Conservation (phyloP, 2,797 vertebrate species). For the Rhinella marina region DNA sequence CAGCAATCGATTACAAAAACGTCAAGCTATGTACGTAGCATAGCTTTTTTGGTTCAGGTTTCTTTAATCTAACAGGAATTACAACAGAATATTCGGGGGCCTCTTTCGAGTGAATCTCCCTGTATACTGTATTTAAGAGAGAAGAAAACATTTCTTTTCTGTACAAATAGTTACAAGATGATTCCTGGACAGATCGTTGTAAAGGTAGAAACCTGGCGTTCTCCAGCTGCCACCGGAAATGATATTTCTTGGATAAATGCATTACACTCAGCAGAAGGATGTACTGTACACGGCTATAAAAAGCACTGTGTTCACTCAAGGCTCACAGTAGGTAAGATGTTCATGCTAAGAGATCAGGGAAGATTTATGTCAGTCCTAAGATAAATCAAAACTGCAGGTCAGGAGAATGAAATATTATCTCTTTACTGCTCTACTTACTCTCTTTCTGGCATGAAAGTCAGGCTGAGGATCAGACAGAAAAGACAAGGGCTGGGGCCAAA, state of each 20-base stretch:
- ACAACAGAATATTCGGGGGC: too few relatives aligned
- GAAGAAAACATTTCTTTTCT: background rate
- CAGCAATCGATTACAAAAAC: too few relatives aligned
- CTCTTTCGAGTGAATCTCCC: too few relatives aligned
- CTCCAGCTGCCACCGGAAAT: constrained; percentile 41
- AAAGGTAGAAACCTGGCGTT: constrained; percentile 1
- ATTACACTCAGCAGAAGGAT: constrained; percentile 14
- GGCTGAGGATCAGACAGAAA: too few relatives aligned
- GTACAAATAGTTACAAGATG: background rate
- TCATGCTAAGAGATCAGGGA: background rate
- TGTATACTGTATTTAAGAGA: background rate
- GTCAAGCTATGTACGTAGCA: too few relatives aligned
- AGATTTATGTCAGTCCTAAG: constrained; percentile 11
- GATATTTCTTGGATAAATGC: constrained; percentile 40
- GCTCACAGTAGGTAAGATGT: constrained; percentile 29
- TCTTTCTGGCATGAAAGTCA: background rate
- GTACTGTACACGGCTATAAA: constrained; percentile 23
- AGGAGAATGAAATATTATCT: background rate
- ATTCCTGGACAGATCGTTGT: background rate
- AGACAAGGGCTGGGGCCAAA: too few relatives aligned
- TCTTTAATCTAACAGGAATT: too few relatives aligned
- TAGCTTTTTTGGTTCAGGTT: too few relatives aligned
- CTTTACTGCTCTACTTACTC: background rate
- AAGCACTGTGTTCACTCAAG: constrained; percentile 7
- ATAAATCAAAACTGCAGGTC: background rate